phyloP scores from a whole-genome alignment of 2,797 vertebrate genomes.

The Tarsius wallacei region DNA sequence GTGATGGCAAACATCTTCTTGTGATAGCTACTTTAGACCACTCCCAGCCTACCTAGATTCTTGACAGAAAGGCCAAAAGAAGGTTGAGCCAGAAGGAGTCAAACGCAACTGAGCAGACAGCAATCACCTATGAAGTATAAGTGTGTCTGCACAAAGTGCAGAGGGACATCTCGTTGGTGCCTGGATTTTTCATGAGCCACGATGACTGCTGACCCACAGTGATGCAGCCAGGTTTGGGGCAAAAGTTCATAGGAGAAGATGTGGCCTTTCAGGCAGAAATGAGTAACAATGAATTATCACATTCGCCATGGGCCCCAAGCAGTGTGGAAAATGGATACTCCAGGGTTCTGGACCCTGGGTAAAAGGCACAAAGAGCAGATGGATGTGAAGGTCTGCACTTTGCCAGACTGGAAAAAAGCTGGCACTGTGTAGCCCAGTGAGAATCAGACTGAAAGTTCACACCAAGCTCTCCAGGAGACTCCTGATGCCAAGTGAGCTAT shows the following conservation, averaged over 20 bases:
- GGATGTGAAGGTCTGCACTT: not conserved
- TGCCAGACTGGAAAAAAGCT: not conserved
- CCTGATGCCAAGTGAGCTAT: not conserved
- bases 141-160: not conserved
- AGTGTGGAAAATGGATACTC: not conserved
- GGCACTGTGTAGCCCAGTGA: not conserved
- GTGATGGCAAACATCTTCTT: not conserved
- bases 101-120: too few species aligned
- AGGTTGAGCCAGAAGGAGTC: not conserved
- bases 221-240: not conserved
- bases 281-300: too few species aligned
- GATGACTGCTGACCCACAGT: not conserved
- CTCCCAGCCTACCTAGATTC: not conserved
- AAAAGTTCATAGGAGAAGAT: not conserved
- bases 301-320: not conserved
- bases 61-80: not conserved
- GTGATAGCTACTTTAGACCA: not conserved
- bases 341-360: not conserved
- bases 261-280: not conserved
- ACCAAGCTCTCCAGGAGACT: not conserved
- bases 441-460: not conserved
- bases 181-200: not conserved
- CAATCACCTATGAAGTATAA: not conserved
- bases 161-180: not conserved
- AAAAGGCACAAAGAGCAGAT: not conserved